Evolutionary conservation across 2,888 invertebrate species (phyloP).

Genomic region (Trissoscelio sp.): DNA sequence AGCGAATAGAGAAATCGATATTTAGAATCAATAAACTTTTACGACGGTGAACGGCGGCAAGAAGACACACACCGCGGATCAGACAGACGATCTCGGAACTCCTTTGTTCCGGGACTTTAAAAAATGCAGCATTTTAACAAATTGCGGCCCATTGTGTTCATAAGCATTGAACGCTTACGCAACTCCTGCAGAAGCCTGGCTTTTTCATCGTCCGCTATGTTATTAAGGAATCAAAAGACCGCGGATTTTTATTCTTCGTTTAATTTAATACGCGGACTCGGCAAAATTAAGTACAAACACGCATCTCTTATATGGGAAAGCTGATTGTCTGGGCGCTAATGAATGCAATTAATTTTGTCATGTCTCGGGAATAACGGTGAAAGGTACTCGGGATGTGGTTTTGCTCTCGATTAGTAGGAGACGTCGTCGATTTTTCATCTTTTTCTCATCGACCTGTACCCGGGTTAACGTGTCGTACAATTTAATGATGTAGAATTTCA

Average conservation of each 20-base stretch:
- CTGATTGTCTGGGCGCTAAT: slow-evolving; percentile 57
- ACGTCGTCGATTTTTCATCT: slow-evolving; percentile 5
- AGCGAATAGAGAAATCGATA: slow-evolving; percentile 50
- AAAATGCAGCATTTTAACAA: slow-evolving; percentile 5
- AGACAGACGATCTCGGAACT: background rate
- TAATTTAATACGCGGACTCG: slow-evolving; percentile 19
- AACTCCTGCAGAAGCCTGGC: slow-evolving; percentile 15
- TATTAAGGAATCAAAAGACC: slow-evolving; percentile 20
- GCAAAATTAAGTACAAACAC: slow-evolving; percentile 45
- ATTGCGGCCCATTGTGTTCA: slow-evolving; percentile 7
- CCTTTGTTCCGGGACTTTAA: background rate
- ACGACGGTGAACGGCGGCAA: slow-evolving; percentile 23
- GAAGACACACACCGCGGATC: slow-evolving; percentile 21
- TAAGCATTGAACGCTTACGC: slow-evolving; percentile 5
- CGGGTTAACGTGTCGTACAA: slow-evolving; percentile 27
- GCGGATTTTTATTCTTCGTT: slow-evolving; percentile 13
- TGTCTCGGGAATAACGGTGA: slow-evolving; percentile 52
- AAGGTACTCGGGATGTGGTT: slow-evolving; percentile 46
- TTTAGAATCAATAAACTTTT: slow-evolving; percentile 22
- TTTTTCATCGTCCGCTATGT: slow-evolving; percentile 26
- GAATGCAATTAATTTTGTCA: slow-evolving; percentile 62
- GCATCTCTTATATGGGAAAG: slow-evolving; percentile 49
- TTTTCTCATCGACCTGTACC: slow-evolving; percentile 1
- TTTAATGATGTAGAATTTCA: slow-evolving; percentile 21
- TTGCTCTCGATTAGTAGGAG: slow-evolving; percentile 46